Evolutionary conservation across 2,113 vertebrate genomes (phyloP).

Genomic region (Carollia perspicillata): DNA sequence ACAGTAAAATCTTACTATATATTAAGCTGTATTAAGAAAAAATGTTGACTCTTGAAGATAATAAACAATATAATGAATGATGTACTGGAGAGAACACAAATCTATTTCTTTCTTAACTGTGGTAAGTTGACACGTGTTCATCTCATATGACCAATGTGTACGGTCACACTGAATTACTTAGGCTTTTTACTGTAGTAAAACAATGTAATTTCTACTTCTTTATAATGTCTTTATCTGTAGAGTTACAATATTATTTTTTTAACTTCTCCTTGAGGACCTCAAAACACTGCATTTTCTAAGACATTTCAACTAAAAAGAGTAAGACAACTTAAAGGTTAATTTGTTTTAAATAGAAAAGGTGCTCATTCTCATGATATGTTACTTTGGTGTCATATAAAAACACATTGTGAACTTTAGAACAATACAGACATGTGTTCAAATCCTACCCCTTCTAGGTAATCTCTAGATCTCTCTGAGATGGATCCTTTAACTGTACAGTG

Average conservation of each 20-base stretch:
- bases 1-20: slow-evolving; percentile 6
- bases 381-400: not conserved
- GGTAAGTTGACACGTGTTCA: not conserved
- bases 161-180: not conserved
- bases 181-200: slow-evolving; percentile 13
- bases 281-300: slow-evolving; percentile 9
- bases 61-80: not conserved
- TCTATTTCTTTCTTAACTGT: not conserved
- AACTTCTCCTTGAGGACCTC: not conserved
- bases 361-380: not conserved
- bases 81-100: slow-evolving; percentile 21
- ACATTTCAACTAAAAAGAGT: not conserved
- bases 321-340: not conserved
- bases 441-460: not conserved
- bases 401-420: not conserved
- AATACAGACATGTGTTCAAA: not conserved
- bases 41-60: not conserved
- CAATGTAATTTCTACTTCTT: not conserved
- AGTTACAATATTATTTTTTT: slow-evolving; percentile 1
- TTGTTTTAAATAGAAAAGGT: not conserved
- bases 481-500: not conserved
- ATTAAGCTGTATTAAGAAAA: not conserved
- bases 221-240: not conserved
- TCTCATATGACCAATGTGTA: not conserved
- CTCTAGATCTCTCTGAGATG: not conserved